phyloP scores from a whole-genome alignment of 1,140 invertebrate genomes.

The Zaprionus taronus region DNA sequence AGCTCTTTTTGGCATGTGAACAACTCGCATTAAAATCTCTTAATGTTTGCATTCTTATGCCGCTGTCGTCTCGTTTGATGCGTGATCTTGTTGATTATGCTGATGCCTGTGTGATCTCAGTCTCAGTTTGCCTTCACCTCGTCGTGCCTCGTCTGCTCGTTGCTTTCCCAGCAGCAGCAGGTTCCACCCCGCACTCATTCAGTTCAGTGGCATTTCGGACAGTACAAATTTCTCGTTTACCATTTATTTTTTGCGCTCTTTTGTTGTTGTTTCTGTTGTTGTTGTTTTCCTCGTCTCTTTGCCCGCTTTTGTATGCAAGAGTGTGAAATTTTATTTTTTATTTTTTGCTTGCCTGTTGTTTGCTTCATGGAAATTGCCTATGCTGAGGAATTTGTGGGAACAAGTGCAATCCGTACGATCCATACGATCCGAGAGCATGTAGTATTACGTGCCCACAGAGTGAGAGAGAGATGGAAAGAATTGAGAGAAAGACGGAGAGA shows the following conservation, averaged over 20 bases:
- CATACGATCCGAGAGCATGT: constrained; percentile 30
- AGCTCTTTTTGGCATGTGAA: constrained; percentile 73
- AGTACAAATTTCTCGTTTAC: constrained; percentile 58
- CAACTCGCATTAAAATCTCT: constrained; percentile 80
- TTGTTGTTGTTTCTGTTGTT: constrained; percentile 14
- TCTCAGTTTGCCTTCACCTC: constrained; percentile 11
- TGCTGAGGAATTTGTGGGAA: constrained; percentile 78
- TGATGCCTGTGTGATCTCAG: constrained; percentile 61
- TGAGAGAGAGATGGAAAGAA: constrained; percentile 24
- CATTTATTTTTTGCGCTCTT: constrained; percentile 24
- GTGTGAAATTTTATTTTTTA: constrained; percentile 71
- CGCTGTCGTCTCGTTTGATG: constrained; percentile 81
- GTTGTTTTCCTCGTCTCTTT: constrained; percentile 23
- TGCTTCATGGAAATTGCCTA: constrained; percentile 80
- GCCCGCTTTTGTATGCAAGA: constrained; percentile 56
- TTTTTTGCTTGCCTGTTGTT: constrained; percentile 38
- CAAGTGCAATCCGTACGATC: constrained; percentile 60
- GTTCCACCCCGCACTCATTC: constrained; percentile 35
- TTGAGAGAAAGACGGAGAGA: constrained; percentile 25
- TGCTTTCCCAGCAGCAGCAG: constrained; percentile 52
- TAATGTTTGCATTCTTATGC: constrained; percentile 82
- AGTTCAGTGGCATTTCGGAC: constrained; percentile 55
- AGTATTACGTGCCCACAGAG: constrained; percentile 60
- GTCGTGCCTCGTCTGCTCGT: background rate
- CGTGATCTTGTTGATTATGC: constrained; percentile 83